Percentiles rank a stretch among this genome's conserved stretches.
These are phyloP conservation scores for Saccostrea echinata DNA, from an alignment of 1,140 invertebrate species.

Conservation along the genomic window DNA sequence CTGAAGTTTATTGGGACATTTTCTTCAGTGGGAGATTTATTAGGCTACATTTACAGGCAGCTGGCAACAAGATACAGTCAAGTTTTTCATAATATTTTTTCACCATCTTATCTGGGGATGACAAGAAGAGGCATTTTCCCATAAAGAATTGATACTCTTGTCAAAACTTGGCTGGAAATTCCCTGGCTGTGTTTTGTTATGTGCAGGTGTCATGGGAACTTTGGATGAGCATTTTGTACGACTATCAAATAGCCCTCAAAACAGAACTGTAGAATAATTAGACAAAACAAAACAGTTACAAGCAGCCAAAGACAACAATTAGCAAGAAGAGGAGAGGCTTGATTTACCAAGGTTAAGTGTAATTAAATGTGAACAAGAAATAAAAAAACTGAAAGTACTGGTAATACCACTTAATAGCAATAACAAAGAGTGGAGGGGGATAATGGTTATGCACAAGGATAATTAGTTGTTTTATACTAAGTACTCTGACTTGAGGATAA, in stretches of 20 bases:
- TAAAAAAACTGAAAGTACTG: neutral
- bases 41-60: neutral
- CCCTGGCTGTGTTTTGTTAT: neutral
- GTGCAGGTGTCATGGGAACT: neutral
- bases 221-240: neutral
- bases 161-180: constrained; percentile 3
- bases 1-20: constrained; percentile 14
- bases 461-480: too few species aligned
- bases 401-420: too few species aligned
- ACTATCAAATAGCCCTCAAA: neutral
- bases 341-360: neutral
- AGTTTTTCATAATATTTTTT: constrained; percentile 10
- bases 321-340: neutral
- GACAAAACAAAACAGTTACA: neutral
- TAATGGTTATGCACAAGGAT: too few species aligned
- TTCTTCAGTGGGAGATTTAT: neutral
- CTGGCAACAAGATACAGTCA: neutral
- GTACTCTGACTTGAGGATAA: too few species aligned
- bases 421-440: too few species aligned
- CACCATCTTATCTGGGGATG: neutral
- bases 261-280: neutral
- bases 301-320: neutral
- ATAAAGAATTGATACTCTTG: constrained; percentile 22
- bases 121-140: neutral
- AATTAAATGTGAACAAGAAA: neutral